Percentiles rank a stretch among this genome's conserved stretches.
phyloP scores from a whole-genome alignment of 2,113 vertebrate genomes.

The Apus apus region DNA sequence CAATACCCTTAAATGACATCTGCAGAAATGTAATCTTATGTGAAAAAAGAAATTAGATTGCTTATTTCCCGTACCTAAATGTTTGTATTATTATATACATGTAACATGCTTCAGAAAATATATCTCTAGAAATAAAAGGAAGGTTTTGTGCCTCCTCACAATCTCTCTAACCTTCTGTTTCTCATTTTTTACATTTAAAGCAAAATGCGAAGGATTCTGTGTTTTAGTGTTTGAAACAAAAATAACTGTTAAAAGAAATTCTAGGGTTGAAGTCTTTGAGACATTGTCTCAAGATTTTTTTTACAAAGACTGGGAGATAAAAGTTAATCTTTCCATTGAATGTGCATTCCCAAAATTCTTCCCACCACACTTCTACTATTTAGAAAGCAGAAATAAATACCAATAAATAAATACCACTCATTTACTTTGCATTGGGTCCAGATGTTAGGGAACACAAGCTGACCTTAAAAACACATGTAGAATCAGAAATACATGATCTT shows the following conservation, averaged over 20 bases:
- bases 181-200: background rate
- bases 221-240: background rate
- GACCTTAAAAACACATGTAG: background rate
- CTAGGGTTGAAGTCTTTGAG: background rate
- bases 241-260: background rate
- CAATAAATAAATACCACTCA: background rate
- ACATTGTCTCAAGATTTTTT: background rate
- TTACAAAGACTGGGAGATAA: background rate
- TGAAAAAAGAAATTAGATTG: background rate
- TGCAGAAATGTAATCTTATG: background rate
- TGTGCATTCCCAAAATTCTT: background rate
- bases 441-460: background rate
- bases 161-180: background rate
- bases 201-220: background rate
- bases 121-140: background rate
- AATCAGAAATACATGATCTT: background rate
- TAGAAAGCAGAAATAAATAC: background rate
- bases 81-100: background rate
- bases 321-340: background rate
- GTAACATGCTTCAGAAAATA: background rate
- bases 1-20: background rate
- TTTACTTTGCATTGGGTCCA: background rate
- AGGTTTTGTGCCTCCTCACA: background rate
- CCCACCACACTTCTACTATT: background rate
- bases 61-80: background rate